Percentiles rank a stretch among this genome's conserved stretches.
Conservation (phyloP, 2,888 invertebrate genomes). For the Euplagia quadripunctaria region DNA sequence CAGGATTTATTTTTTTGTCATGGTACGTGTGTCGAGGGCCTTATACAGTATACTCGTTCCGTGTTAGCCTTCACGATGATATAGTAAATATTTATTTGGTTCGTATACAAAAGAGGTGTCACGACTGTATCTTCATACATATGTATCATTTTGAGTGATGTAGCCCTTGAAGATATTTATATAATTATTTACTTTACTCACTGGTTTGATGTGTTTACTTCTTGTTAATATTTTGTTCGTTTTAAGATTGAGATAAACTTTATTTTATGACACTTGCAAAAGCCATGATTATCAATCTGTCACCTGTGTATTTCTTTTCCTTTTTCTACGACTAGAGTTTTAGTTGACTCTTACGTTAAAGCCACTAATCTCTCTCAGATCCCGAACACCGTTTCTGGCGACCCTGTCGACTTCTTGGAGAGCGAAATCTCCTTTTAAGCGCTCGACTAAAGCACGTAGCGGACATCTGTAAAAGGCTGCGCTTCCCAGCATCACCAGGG, state of each 20-base stretch:
- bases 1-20: background rate
- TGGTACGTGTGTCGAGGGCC: background rate
- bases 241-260: background rate
- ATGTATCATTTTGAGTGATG: background rate
- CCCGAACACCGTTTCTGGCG: too few species aligned
- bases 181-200: background rate
- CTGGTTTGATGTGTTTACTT: background rate
- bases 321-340: too few species aligned
- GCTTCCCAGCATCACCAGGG: too few species aligned
- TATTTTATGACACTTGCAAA: background rate
- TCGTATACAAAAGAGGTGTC: constrained; percentile 1
- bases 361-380: too few species aligned
- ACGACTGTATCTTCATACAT: background rate
- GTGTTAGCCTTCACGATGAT: background rate
- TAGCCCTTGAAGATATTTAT: background rate
- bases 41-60: background rate
- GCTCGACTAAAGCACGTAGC: too few species aligned
- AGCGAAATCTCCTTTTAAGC: too few species aligned
- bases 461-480: too few species aligned
- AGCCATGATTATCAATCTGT: background rate
- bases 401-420: too few species aligned
- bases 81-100: background rate
- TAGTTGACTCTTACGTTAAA: too few species aligned
- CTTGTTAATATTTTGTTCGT: background rate
- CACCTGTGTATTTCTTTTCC: too few species aligned